Evolutionary conservation across 1,140 invertebrate species (phyloP).

Genomic region (Euura saliciscinereae): DNA sequence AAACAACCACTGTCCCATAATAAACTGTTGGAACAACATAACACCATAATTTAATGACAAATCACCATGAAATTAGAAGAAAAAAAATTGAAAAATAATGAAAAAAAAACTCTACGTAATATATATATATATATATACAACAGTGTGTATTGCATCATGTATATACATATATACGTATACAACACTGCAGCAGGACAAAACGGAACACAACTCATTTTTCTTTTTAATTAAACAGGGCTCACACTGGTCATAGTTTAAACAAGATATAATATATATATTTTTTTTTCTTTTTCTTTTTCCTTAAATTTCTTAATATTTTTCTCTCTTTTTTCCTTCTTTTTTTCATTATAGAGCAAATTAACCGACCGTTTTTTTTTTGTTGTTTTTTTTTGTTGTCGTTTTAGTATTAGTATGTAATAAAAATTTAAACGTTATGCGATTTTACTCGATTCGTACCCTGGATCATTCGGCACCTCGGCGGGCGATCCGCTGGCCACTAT

Average conservation of each 20-base stretch:
- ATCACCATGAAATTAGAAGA: too few species aligned
- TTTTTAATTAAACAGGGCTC: too few species aligned
- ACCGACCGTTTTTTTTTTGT: not conserved
- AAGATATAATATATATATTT: not conserved
- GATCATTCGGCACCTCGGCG: slow-evolving; percentile 87
- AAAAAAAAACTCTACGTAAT: too few species aligned
- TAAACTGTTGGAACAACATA: not conserved
- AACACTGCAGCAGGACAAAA: too few species aligned
- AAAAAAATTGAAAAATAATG: too few species aligned
- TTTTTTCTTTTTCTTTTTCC: not conserved
- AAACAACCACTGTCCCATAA: not conserved
- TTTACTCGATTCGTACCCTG: slow-evolving; percentile 71
- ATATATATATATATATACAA: too few species aligned
- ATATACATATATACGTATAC: too few species aligned
- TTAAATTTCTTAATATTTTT: not conserved
- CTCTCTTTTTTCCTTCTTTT: not conserved
- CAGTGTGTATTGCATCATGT: too few species aligned
- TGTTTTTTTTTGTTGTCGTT: not conserved
- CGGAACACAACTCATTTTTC: too few species aligned
- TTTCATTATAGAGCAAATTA: not conserved
- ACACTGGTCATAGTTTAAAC: too few species aligned
- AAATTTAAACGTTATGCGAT: not conserved
- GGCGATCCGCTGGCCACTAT: slow-evolving; percentile 75
- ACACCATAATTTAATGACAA: too few species aligned
- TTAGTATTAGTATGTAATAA: not conserved